Base-by-base conservation (phyloP, 2,888 invertebrate genomes). In the Altica lythri region DNA sequence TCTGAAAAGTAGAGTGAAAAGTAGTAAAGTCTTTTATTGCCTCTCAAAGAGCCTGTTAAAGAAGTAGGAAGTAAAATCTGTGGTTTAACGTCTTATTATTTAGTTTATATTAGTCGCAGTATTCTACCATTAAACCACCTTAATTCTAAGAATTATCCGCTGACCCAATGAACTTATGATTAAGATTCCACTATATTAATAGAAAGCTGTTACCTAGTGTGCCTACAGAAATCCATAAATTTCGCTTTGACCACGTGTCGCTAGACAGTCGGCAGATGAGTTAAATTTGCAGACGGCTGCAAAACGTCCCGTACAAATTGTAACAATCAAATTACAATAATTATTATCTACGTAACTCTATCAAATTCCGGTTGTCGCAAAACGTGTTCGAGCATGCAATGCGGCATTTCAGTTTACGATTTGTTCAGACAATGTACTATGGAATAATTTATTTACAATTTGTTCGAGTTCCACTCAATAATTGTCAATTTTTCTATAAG, bases 291-390 rank as follows among this genome's bases (percentile, higher is more conserved):
- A 55, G 54, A 43, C 37, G 52, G 35, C 43, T 42, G 37, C 35
- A 54, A 46, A 53, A 53, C 29, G 55, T 42, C 42, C 53, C 38
- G 47, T 53, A 54, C 54, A 53, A 57, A 60, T 52, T 55, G 45
- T 53, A 40, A 57, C 54, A 60, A 55, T 53, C 55, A 47, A 55
- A 57, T 55, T 51, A 49, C 47, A 49, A 50, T 57, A 50, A 53
- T 57, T 50, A 55, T 57, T 53, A 52, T 48, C 47, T 46, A 47
- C 47, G 42, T 32, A 44, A 47, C 48, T 34, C 42, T 35, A 35
- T 48, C 42, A 19, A 51, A 53, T 53, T 55, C 50, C 43, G 30
- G 43, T 43, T 44, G 38, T 34, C 12, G 27, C 14, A 29, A 17
- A 45, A 43, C 50, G 50, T 53, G 45, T 29, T 48, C 29, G 38